phyloP scores from a whole-genome alignment of 1,140 invertebrate species.

The Drosophila paulistorum region DNA sequence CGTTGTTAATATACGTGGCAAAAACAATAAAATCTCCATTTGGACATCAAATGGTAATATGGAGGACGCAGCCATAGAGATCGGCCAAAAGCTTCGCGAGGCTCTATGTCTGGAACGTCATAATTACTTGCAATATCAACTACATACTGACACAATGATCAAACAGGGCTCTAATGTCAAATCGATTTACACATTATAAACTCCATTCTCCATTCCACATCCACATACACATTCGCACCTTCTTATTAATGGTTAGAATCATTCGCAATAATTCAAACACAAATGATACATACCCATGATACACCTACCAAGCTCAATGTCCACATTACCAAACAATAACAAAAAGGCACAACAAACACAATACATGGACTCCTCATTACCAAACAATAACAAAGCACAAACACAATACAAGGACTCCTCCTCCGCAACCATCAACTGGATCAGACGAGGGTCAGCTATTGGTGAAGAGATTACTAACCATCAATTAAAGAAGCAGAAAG shows the following conservation, averaged over 20 bases:
- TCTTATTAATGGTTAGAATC: background rate
- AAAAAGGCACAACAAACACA: background rate
- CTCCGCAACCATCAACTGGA: too few relatives aligned
- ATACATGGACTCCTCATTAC: background rate
- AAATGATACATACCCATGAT: too few relatives aligned
- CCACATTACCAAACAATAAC: background rate
- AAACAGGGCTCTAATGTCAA: constrained; percentile 93
- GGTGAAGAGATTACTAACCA: too few relatives aligned
- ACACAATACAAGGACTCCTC: background rate
- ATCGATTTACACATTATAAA: constrained; percentile 91
- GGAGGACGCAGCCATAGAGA: constrained; percentile 90
- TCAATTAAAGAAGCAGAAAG: too few relatives aligned
- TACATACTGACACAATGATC: constrained; percentile 93
- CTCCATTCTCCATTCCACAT: too few relatives aligned
- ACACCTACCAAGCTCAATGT: too few relatives aligned
- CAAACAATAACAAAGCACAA: background rate
- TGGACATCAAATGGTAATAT: constrained; percentile 96
- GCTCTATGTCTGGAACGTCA: constrained; percentile 85
- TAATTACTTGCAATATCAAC: constrained; percentile 88
- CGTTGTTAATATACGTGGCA: constrained; percentile 96
- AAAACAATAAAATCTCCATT: constrained; percentile 95
- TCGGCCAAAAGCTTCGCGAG: constrained; percentile 94
- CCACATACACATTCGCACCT: background rate
- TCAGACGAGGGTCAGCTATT: too few relatives aligned
- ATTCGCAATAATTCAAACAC: too few relatives aligned